These are phyloP conservation scores for Aphelenchoides fujianensis DNA, from an alignment of 1,140 invertebrate species.

Conservation along the genomic window DNA sequence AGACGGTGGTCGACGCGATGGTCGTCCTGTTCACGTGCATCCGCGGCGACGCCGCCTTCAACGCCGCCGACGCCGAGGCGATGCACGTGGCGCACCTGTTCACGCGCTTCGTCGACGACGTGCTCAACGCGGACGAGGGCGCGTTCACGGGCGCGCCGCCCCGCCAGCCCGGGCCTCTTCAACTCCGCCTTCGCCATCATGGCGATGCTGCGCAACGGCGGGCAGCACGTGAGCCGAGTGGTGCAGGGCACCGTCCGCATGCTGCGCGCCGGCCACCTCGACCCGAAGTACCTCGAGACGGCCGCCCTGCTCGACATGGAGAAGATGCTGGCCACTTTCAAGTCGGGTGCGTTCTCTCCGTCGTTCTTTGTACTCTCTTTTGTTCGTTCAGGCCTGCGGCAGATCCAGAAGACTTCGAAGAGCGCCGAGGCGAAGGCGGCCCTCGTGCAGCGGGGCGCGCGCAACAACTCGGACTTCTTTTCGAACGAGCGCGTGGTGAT, in stretches of 20 bases:
- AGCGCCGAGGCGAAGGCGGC: neutral
- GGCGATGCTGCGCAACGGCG: neutral
- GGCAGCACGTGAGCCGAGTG: neutral
- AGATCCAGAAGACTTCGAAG: neutral
- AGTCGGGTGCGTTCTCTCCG: too few species aligned
- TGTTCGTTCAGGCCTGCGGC: too few species aligned
- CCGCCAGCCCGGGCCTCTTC: neutral
- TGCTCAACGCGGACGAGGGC: neutral
- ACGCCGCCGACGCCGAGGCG: neutral
- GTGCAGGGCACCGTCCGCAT: neutral
- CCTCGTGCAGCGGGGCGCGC: neutral
- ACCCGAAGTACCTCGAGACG: neutral
- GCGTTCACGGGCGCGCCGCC: neutral
- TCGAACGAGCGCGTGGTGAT: neutral
- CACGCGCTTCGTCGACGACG: neutral
- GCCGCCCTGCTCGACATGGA: neutral
- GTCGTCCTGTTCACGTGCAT: neutral
- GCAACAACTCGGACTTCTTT: neutral
- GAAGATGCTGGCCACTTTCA: neutral
- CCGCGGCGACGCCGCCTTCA: neutral
- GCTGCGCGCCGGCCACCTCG: neutral
- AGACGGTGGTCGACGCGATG: neutral
- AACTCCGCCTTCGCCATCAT: neutral
- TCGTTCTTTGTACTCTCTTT: too few species aligned
- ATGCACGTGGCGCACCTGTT: neutral